phyloP scores from a whole-genome alignment of 2,113 vertebrate species.

The Lontra canadensis region DNA sequence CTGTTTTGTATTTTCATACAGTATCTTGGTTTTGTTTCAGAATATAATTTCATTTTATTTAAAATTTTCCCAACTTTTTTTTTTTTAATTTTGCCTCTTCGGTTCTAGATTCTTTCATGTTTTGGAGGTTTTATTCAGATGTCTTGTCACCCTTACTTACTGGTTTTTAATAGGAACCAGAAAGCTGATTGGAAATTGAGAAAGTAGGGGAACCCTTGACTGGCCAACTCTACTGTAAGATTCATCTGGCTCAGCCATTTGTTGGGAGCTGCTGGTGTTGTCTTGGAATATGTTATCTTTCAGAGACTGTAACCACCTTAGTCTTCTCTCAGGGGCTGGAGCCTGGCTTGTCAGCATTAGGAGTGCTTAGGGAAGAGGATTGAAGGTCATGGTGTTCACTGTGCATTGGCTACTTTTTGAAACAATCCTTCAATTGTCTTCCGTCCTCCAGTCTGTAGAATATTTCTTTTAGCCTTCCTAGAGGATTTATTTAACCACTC shows the following conservation, averaged over 20 bases:
- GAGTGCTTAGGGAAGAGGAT: not conserved
- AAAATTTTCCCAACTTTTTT: not conserved
- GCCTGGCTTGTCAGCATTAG: not conserved
- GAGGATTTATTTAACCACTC: not conserved
- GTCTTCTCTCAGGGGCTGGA: not conserved
- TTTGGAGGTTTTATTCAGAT: not conserved
- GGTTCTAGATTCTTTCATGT: not conserved
- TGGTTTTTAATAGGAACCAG: not conserved
- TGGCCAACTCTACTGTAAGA: not conserved
- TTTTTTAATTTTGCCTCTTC: not conserved
- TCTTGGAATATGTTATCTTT: not conserved
- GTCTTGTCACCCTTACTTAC: not conserved
- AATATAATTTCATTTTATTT: not conserved
- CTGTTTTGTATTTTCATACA: not conserved
- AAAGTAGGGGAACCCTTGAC: not conserved
- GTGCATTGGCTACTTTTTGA: not conserved
- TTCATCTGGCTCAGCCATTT: not conserved
- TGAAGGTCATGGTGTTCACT: not conserved
- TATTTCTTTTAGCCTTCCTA: not conserved
- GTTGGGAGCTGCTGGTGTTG: not conserved
- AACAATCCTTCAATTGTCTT: not conserved
- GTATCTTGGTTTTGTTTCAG: not conserved
- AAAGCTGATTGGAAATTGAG: not conserved
- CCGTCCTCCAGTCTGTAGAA: not conserved
- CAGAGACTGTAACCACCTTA: not conserved